Evolutionary conservation across 2,797 vertebrate genomes (phyloP).

Genomic region (Oreochromis mossambicus): DNA sequence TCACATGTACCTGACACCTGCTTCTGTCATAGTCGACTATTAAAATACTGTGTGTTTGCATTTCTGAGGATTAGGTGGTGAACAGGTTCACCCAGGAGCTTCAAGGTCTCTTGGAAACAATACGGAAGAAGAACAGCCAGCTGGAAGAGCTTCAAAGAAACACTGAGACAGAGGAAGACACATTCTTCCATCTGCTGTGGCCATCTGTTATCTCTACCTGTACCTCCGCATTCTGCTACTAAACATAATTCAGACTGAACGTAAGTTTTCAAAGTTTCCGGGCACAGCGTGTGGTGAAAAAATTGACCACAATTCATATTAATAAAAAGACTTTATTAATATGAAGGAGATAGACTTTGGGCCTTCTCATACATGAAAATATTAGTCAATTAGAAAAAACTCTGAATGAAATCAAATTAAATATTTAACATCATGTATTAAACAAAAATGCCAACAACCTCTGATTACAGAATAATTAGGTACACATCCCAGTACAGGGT

Average conservation of each 20-base stretch:
- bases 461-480: not conserved
- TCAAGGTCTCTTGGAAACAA: conserved; percentile 8
- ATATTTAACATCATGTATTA: not conserved
- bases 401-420: not conserved
- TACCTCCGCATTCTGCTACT: not conserved
- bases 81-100: not conserved
- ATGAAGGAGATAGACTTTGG: not conserved
- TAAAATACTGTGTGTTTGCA: not conserved
- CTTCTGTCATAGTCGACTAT: not conserved
- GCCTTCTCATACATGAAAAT: not conserved
- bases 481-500: not conserved
- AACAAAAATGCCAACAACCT: not conserved
- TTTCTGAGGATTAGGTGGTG: conserved; percentile 5
- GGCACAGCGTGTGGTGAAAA: not conserved
- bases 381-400: not conserved
- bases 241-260: not conserved
- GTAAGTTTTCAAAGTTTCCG: not conserved
- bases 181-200: not conserved
- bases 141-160: conserved; percentile 41
- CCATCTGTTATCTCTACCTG: conserved; percentile 40
- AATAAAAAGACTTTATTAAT: not conserved
- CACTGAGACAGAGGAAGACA: conserved; percentile 21
- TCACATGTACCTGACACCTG: not conserved
- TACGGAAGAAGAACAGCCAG: conserved; percentile 18
- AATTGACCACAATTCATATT: not conserved